Evolutionary conservation across 2,797 vertebrate species (phyloP).

Genomic region (Protosalanx chinensis): DNA sequence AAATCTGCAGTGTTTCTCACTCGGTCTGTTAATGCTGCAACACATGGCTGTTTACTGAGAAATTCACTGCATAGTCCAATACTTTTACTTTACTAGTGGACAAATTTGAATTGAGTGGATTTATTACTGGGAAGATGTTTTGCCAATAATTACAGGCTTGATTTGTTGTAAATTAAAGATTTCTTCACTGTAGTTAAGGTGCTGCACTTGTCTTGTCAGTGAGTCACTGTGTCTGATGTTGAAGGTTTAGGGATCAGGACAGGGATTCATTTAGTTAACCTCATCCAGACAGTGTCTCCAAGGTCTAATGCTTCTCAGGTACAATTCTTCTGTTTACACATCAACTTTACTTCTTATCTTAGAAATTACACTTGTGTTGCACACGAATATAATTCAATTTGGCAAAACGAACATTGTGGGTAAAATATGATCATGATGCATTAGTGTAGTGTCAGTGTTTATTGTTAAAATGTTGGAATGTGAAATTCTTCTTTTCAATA

Average conservation of each 20-base stretch:
- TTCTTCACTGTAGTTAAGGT: conserved; percentile 33
- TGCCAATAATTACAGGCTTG: not conserved
- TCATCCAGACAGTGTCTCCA: conserved; percentile 48
- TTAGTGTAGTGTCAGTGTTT: conserved; percentile 53
- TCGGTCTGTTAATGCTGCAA: conserved; percentile 59
- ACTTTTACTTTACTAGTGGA: conserved; percentile 18
- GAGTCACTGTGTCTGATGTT: conserved; percentile 45
- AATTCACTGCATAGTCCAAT: conserved; percentile 28
- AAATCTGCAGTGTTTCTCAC: conserved; percentile 32
- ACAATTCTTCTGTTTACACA: conserved; percentile 71
- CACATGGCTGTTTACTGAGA: conserved; percentile 48
- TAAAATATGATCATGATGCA: conserved; percentile 39
- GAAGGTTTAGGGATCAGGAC: conserved; percentile 20
- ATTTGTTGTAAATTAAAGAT: not conserved
- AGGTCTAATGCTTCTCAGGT: conserved; percentile 72
- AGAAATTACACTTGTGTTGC: conserved; percentile 58
- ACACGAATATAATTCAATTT: conserved; percentile 54
- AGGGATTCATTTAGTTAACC: conserved; percentile 23
- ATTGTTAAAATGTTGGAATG: conserved; percentile 39
- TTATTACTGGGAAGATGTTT: conserved; percentile 14
- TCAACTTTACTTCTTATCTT: conserved; percentile 43
- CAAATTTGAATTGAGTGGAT: conserved; percentile 40
- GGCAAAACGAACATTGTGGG: conserved; percentile 25
- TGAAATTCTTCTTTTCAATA: conserved; percentile 41
- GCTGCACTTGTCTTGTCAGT: conserved; percentile 38